These are phyloP conservation scores for Adelphocoris suturalis DNA, from an alignment of 2,888 invertebrate species.

Conservation along the genomic window DNA sequence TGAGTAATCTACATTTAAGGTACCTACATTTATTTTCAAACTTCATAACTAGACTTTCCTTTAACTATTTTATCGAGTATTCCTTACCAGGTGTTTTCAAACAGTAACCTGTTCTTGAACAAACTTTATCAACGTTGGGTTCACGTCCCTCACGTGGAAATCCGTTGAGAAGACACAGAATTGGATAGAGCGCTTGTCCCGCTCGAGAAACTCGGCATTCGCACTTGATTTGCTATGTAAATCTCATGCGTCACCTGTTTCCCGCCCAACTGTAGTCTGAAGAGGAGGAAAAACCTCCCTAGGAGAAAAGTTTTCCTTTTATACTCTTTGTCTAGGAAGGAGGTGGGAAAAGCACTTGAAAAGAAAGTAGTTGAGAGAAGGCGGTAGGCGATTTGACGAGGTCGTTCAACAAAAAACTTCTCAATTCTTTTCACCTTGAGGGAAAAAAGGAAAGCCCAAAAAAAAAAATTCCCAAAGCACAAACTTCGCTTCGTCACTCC, in stretches of 20 bases:
- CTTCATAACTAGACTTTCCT: too few relatives aligned
- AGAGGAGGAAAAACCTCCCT: not conserved
- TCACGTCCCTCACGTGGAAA: not conserved
- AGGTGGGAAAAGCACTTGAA: slow-evolving; percentile 31
- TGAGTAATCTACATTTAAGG: too few relatives aligned
- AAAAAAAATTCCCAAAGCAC: not conserved
- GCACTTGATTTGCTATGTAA: slow-evolving; percentile 36
- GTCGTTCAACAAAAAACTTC: slow-evolving; percentile 31
- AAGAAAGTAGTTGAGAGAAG: not conserved
- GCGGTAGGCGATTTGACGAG: slow-evolving; percentile 28
- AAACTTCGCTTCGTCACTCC: not conserved
- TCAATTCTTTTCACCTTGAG: slow-evolving; percentile 16
- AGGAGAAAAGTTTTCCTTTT: slow-evolving; percentile 7
- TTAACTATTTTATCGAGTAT: too few relatives aligned
- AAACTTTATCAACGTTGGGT: not conserved
- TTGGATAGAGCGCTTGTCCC: not conserved
- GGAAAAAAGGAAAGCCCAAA: not conserved
- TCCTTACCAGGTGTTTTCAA: too few relatives aligned
- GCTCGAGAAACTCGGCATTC: not conserved
- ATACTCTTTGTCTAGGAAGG: slow-evolving; percentile 32
- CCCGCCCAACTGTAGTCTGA: not conserved
- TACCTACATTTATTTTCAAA: too few relatives aligned
- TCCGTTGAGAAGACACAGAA: not conserved
- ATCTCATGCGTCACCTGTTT: slow-evolving; percentile 23
- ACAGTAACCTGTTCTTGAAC: too few relatives aligned